Percentiles rank a stretch among this genome's conserved stretches.
phyloP scores from a whole-genome alignment of 2,797 vertebrate genomes.

The Calcarius lapponicus region DNA sequence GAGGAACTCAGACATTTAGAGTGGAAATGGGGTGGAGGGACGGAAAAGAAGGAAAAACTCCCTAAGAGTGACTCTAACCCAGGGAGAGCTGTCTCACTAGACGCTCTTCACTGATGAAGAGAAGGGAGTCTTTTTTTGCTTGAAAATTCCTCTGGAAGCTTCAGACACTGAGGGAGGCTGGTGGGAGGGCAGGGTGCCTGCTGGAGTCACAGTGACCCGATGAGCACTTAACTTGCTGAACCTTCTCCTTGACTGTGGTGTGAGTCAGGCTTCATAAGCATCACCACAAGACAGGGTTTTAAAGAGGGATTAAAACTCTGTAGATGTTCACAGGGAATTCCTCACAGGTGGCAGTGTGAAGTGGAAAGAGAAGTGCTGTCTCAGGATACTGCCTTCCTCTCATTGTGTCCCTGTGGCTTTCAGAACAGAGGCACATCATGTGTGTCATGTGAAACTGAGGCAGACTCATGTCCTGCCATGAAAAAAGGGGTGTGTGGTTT shows the following conservation, averaged over 20 bases:
- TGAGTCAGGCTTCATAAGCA: background rate
- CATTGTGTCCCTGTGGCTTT: rapidly evolving
- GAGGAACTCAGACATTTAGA: background rate
- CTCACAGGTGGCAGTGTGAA: background rate
- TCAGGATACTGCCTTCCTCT: background rate
- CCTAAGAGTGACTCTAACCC: background rate
- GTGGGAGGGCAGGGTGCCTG: background rate
- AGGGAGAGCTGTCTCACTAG: rapidly evolving
- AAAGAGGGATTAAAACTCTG: background rate
- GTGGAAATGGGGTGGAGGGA: background rate
- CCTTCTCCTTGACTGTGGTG: background rate
- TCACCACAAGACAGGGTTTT: background rate
- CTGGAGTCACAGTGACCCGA: background rate
- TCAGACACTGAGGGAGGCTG: background rate
- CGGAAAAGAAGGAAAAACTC: background rate
- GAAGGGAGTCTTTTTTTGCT: background rate
- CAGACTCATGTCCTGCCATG: background rate
- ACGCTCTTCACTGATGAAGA: background rate
- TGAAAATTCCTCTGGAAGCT: background rate
- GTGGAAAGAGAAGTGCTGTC: background rate
- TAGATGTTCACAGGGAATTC: background rate
- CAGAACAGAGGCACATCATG: rapidly evolving
- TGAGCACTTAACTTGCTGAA: background rate
- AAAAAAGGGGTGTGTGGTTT: background rate
- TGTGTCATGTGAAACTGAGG: background rate